Percentiles rank a stretch among this genome's conserved stretches.
These are phyloP conservation scores for Clarias laeviceps DNA, from an alignment of 2,797 vertebrate species.

Conservation along the genomic window DNA sequence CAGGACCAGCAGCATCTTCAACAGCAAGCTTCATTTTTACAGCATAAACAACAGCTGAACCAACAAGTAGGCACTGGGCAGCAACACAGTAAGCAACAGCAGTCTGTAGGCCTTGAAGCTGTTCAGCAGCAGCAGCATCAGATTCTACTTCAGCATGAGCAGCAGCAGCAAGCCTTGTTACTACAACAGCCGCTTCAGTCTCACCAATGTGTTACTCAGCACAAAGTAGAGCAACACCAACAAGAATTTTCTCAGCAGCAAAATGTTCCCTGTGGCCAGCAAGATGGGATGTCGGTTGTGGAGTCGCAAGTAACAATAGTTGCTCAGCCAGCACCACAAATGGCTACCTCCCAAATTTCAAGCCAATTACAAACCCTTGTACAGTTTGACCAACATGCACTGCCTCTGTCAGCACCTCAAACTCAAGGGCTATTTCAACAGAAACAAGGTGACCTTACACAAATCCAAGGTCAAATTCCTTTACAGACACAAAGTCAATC, in stretches of 20 bases:
- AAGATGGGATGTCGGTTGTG: constrained; percentile 61
- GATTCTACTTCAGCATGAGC: constrained; percentile 37
- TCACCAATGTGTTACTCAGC: constrained; percentile 59
- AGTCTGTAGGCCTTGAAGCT: background rate
- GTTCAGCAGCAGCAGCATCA: constrained; percentile 52
- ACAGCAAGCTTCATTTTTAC: constrained; percentile 53
- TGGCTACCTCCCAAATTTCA: constrained; percentile 61
- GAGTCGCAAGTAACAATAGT: constrained; percentile 64
- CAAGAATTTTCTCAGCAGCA: constrained; percentile 61
- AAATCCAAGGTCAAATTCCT: constrained; percentile 64
- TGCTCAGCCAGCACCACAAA: constrained; percentile 59
- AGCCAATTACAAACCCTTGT: constrained; percentile 65
- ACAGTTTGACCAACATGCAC: constrained; percentile 61
- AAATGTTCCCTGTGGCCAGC: constrained; percentile 58
- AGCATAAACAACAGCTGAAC: constrained; percentile 37
- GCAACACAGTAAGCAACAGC: constrained; percentile 24
- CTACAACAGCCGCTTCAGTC: constrained; percentile 19
- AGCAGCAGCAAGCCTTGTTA: constrained; percentile 57
- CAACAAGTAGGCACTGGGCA: constrained; percentile 13
- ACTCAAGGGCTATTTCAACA: constrained; percentile 56
- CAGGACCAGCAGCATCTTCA: constrained; percentile 19
- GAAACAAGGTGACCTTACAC: constrained; percentile 61
- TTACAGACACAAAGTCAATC: constrained; percentile 57
- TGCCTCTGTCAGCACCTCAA: constrained; percentile 58
- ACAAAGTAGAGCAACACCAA: constrained; percentile 63